These are phyloP conservation scores for Elachura formosa DNA, from an alignment of 2,113 vertebrate species.

Conservation along the genomic window DNA sequence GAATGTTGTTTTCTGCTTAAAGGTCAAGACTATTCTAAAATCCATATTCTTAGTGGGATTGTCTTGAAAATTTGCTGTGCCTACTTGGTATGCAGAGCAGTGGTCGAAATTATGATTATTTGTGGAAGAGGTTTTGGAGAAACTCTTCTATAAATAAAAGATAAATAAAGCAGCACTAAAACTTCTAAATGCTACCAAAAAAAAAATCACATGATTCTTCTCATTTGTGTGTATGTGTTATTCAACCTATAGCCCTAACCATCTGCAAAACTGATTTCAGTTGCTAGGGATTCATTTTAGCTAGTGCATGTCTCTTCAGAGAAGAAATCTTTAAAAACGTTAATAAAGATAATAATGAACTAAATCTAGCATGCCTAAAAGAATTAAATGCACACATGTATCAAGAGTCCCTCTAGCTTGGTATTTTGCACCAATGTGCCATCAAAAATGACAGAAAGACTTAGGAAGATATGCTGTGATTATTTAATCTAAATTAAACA, in stretches of 20 bases:
- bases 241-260: constrained; percentile 25
- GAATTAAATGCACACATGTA: neutral
- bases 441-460: neutral
- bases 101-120: constrained; percentile 22
- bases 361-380: constrained; percentile 13
- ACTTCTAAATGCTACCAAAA: constrained; percentile 2
- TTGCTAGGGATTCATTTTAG: constrained; percentile 28
- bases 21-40: constrained; percentile 58
- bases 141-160: constrained; percentile 42
- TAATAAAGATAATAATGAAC: constrained; percentile 37
- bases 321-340: neutral
- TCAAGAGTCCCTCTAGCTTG: neutral
- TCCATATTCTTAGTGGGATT: constrained; percentile 27
- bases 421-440: constrained; percentile 12
- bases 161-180: constrained; percentile 35
- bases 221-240: neutral
- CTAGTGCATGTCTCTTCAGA: neutral
- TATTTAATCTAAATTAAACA: neutral
- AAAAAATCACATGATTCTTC: neutral
- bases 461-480: neutral
- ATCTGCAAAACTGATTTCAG: constrained; percentile 17
- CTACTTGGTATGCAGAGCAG: constrained; percentile 17
- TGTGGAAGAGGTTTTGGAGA: constrained; percentile 26
- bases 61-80: constrained; percentile 15
- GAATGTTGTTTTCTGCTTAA: constrained; percentile 49